Evolutionary conservation across 2,888 invertebrate genomes (phyloP), one percentile per base, ranked within the genome.

Genomic region (Coelopa pilipes): DNA sequence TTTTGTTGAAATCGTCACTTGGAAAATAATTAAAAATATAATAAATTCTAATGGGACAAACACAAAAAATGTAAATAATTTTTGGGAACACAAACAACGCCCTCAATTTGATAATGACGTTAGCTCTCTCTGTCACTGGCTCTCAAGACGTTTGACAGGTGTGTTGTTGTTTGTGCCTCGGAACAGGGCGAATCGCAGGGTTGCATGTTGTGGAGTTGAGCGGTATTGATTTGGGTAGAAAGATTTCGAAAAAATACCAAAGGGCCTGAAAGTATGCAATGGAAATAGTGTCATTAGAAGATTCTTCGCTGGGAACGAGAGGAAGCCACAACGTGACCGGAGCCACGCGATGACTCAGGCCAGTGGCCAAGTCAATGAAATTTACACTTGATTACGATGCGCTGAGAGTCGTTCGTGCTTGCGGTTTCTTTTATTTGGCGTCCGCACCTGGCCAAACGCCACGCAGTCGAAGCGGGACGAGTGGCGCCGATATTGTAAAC

Each of bases 301-400:
- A 11, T 49, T 49, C 13, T 49, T 49, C 49, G 13, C 49, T 49
- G 13, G 13, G 13, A 49, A 49, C 9, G 49, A 11, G 34, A 34
- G 34, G 34, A n/a, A n/a, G 34, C 34, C 19, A 17, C 4, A 21
- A 10, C 9, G 24, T 4, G 21, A 59, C 11, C 11, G 21, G 12
- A 59, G 24, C 19, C 19, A 59, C 21, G 12, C 12, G 13, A 59
- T 59, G 57, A 59, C 21, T 59, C 57, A 59, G 21, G 12, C 11
- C 10, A 19, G 34, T 19, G 19, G 47, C n/a, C 17, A 11, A 21
- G 47, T 49, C 60, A 70, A 70, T 70, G 47, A 70, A 70, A 57
- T 70, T 47, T 60, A 60, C 45, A 70, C 47, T 70, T 70, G 47
- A 70, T 70, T 70, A 59, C 49, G 70, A 12, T 69, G 19, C 12